Evolutionary conservation across 2,888 invertebrate genomes (phyloP).

Genomic region (Actias luna): DNA sequence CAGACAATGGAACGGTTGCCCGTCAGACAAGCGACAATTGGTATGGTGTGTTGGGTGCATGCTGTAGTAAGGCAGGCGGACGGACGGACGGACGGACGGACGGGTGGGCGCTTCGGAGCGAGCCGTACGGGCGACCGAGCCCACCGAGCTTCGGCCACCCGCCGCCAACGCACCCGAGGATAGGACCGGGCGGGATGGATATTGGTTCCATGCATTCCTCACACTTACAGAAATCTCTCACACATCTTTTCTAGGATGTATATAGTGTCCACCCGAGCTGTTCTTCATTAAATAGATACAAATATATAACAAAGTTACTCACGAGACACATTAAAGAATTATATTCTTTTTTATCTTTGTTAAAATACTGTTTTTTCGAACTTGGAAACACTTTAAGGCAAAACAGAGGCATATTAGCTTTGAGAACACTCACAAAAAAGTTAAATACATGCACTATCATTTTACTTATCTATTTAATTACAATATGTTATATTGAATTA

Average conservation of each 20-base stretch:
- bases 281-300: constrained; percentile 31
- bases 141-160: constrained; percentile 44
- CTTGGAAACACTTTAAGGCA: constrained; percentile 59
- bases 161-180: constrained; percentile 42
- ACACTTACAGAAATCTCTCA: constrained; percentile 33
- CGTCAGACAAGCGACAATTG: constrained; percentile 83
- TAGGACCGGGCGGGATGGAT: constrained; percentile 32
- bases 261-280: constrained; percentile 74
- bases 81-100: constrained; percentile 56
- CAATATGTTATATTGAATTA: not conserved
- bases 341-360: not conserved
- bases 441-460: constrained; percentile 71
- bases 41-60: constrained; percentile 79
- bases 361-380: constrained; percentile 45
- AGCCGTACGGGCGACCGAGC: constrained; percentile 46
- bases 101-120: constrained; percentile 39
- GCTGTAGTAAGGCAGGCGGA: constrained; percentile 74
- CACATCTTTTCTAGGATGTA: constrained; percentile 46
- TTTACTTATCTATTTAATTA: constrained; percentile 19
- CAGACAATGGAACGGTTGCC: constrained; percentile 83
- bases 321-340: constrained; percentile 26
- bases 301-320: constrained; percentile 25
- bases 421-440: constrained; percentile 57
- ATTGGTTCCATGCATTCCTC: constrained; percentile 14
- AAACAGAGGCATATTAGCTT: constrained; percentile 60